Base-by-base conservation (phyloP, 2,113 vertebrate genomes). In the Tachuris rubrigastra region DNA sequence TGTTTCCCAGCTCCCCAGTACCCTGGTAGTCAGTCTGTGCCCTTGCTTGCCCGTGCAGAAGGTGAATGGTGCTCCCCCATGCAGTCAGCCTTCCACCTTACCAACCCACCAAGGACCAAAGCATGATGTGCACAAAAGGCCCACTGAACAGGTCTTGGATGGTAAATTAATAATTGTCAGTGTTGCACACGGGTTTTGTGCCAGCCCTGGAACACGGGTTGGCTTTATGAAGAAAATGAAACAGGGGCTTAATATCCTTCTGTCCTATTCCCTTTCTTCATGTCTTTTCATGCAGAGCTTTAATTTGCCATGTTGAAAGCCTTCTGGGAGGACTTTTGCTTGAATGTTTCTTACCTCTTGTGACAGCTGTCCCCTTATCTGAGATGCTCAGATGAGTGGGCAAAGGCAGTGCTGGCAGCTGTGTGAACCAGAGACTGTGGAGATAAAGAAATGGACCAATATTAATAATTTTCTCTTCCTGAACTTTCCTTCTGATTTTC, bases 121-220 rank as follows among this genome's bases (percentile, higher is more conserved):
- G 10, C 24, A 22, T 0, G 1, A 23, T 33, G 39, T 42, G 30
- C 82, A 75, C 1, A 2, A 47, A 53, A 14, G 47, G 5, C 15
- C 35, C 1, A 1, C 24, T 71, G 62, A 65, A 65, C 14, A 83
- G 39, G 60, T 72, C 78, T 67, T 27, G 35, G 62, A 21, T 59
- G 39, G 39, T 55, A 72, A 73, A 55, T 66, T 62, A 81, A 74
- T 53, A 46, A 53, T n/a, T 39, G 39, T 33, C 30, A 56, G 3
- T 9, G 24, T 4, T 28, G 15, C 4, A 2, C 28, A 3, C 0
- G 37, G 58, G 31, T 50, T 66, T 77, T 85, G 24, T 74, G 22
- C 55, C 0, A 0, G 14, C 49, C 18, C 25, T 35, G 2, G 3
- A 58, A 69, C 10, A 8, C 22, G 22, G 20, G 31, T 55, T n/a